These are phyloP conservation scores for Phoenicopterus ruber DNA, from an alignment of 2,113 vertebrate genomes.

Conservation along the genomic window DNA sequence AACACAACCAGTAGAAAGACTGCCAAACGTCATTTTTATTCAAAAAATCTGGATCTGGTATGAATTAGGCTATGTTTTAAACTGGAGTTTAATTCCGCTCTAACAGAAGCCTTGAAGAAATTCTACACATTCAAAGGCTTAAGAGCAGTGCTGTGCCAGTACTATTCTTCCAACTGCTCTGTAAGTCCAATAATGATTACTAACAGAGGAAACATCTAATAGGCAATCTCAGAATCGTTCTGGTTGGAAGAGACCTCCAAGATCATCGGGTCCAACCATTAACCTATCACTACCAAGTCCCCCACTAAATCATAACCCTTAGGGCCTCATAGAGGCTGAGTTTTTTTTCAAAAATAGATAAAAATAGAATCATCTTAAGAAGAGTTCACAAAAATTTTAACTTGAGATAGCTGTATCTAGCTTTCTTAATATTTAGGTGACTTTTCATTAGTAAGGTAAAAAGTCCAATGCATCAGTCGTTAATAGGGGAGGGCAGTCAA, in stretches of 20 bases:
- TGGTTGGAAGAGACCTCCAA: too few species aligned
- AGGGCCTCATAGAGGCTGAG: too few species aligned
- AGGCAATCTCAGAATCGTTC: too few species aligned
- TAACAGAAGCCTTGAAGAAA: not conserved
- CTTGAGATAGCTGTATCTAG: not conserved
- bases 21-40: not conserved
- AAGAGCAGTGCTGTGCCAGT: not conserved
- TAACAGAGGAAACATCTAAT: not conserved
- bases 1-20: not conserved
- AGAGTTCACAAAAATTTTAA: not conserved
- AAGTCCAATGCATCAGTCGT: not conserved
- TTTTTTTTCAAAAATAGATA: too few species aligned
- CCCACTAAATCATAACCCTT: too few species aligned
- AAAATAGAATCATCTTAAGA: not conserved
- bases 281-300: too few species aligned
- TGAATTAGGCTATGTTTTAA: not conserved
- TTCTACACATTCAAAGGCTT: not conserved
- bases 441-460: not conserved
- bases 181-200: not conserved
- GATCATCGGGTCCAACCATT: too few species aligned
- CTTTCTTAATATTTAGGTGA: not conserved
- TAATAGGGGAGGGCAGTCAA: not conserved
- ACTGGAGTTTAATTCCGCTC: not conserved
- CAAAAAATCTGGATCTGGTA: not conserved
- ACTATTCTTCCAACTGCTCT: not conserved